Evolutionary conservation across 2,113 vertebrate species (phyloP).

Genomic region (Hymenochirus boettgeri): DNA sequence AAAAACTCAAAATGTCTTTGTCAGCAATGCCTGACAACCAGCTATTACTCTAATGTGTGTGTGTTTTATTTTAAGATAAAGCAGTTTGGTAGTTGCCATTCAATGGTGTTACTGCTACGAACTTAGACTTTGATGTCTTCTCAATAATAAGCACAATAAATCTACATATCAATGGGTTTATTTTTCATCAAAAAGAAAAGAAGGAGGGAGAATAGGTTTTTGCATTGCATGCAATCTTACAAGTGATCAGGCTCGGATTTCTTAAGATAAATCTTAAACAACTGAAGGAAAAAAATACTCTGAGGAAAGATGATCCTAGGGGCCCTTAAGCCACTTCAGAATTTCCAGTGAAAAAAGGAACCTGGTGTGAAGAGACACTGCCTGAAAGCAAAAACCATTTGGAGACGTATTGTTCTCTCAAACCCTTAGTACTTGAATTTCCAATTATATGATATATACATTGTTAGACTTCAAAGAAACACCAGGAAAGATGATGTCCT

Average conservation of each 20-base stretch:
- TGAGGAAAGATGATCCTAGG: conserved; percentile 27
- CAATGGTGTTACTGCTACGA: too few relatives aligned
- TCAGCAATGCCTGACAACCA: too few relatives aligned
- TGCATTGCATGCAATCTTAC: conserved; percentile 13
- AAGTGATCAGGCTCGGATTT: conserved; percentile 25
- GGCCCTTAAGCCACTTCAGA: conserved; percentile 47
- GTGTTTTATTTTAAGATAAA: too few relatives aligned
- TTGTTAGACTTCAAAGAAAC: conserved; percentile 10
- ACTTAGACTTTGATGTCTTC: too few relatives aligned
- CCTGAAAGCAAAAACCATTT: conserved; percentile 50
- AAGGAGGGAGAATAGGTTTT: too few relatives aligned
- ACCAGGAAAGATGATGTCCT: conserved; percentile 5
- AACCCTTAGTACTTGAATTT: conserved; percentile 18
- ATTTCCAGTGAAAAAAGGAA: conserved; percentile 53
- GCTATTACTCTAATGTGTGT: too few relatives aligned
- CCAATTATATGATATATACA: conserved; percentile 16
- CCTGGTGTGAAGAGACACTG: conserved; percentile 46
- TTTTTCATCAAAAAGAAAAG: too few relatives aligned
- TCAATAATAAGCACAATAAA: too few relatives aligned
- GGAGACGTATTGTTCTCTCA: conserved; percentile 44
- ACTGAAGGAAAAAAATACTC: conserved; percentile 28
- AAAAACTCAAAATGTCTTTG: too few relatives aligned
- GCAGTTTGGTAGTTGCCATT: too few relatives aligned
- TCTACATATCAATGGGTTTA: too few relatives aligned
- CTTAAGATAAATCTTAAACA: conserved; percentile 24